Evolutionary conservation across 2,888 invertebrate species (phyloP), one percentile per base, ranked within the genome.

Genomic region (Noctua pronuba): DNA sequence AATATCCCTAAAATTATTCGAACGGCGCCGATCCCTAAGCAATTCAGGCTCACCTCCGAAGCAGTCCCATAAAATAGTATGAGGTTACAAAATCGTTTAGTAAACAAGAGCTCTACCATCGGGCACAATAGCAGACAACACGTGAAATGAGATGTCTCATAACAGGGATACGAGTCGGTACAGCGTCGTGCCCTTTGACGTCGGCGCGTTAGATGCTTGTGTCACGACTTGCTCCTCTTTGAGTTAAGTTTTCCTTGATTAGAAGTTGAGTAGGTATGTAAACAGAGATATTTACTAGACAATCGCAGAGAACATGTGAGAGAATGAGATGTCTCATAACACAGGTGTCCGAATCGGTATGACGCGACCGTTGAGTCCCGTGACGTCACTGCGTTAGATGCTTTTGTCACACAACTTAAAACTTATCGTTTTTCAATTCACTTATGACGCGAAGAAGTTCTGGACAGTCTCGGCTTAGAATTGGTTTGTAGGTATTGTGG

Each of bases 321-420:
- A n/a, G n/a, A 95, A 95, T 96, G 95, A 95, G 94, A 95, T 94
- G 94, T 96, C 94, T 95, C 95, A 95, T 95, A 95, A 95, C 93
- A 92, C 86, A 86, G 91, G 87, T 83, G 21, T 35, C n/a, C 38
- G 28, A 28, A 28, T 58, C 18, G 3, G 18, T 38, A 82, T 52
- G 86, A 74, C 46, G 69, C 55, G 55, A 13, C 74, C 44, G 67
- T 73, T 44, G 64, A 60, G 76, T 86, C 13, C 84, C 76, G 77
- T 90, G 71, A 81, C 35, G 79, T 69, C 78, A 49, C 0, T 11
- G 80, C 58, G n/a, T 84, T 87, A 69, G 84, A 80, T 66, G 5
- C n/a, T 69, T 49, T 21, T 64, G 28, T n/a, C 31, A n/a, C 10
- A 7, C 18, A 31, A 3, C 2, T 18, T 31, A 28, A 31, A 60